These are phyloP conservation scores for Limenitis camilla DNA, from an alignment of 2,888 invertebrate genomes.

Conservation along the genomic window DNA sequence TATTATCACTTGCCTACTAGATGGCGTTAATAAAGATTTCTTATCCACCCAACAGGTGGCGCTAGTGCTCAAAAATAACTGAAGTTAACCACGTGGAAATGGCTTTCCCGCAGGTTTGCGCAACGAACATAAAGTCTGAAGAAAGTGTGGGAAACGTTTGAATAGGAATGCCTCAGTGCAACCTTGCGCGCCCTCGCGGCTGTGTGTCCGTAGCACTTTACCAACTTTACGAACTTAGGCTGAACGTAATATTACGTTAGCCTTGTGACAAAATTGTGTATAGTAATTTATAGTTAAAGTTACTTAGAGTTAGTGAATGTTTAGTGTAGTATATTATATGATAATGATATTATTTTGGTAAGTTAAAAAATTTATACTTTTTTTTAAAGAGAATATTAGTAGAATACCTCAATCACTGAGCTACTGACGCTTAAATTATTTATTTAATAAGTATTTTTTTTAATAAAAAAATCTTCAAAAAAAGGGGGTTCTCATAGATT, in stretches of 20 bases:
- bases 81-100: constrained; percentile 47
- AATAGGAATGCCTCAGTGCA: constrained; percentile 50
- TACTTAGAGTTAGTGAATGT: neutral
- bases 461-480: no score
- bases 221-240: constrained; percentile 45
- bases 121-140: constrained; percentile 45
- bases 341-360: no score
- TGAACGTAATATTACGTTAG: constrained; percentile 4
- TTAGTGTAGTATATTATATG: no score
- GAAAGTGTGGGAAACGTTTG: constrained; percentile 48
- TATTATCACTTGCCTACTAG: no score
- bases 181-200: constrained; percentile 44
- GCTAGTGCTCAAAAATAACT: constrained; percentile 25
- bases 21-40: constrained; percentile 18
- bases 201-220: constrained; percentile 29
- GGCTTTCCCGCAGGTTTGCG: constrained; percentile 59
- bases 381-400: no score
- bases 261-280: neutral
- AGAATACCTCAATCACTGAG: no score
- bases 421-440: no score
- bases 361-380: no score
- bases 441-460: no score
- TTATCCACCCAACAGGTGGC: constrained; percentile 36
- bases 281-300: neutral
- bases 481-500: no score